Conservation (phyloP, 1,140 invertebrate genomes). For the Leptopilina boulardi region DNA sequence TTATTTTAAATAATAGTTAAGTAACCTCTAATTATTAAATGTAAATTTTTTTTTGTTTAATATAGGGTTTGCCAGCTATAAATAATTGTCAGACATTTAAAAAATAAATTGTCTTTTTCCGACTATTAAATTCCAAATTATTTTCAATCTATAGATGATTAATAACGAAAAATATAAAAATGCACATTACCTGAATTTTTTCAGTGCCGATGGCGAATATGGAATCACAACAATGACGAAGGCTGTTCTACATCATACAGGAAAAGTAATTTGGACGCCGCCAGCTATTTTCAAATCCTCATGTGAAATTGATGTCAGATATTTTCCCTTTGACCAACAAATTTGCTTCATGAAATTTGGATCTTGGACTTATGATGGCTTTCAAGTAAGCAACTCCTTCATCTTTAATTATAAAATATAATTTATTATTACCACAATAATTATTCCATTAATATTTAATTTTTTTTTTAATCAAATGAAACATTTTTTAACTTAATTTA, state of each 20-base stretch:
- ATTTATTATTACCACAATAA: neutral
- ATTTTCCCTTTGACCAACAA: slow-evolving; percentile 98
- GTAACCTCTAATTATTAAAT: too few species aligned
- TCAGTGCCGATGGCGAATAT: slow-evolving; percentile 97
- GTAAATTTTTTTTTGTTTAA: too few species aligned
- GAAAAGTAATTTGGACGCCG: slow-evolving; percentile 93
- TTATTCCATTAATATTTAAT: too few species aligned
- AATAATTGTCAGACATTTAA: too few species aligned
- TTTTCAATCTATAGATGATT: too few species aligned
- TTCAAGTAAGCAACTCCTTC: slow-evolving; percentile 81
- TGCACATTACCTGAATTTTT: slow-evolving; percentile 27
- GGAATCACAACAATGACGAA: slow-evolving; percentile 99
- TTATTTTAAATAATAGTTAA: too few species aligned
- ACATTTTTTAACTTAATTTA: neutral
- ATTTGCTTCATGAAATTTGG: slow-evolving; percentile 98
- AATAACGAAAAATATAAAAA: slow-evolving; percentile 34
- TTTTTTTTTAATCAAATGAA: neutral
- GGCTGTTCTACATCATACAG: slow-evolving; percentile 92
- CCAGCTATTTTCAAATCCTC: slow-evolving; percentile 99
- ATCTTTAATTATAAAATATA: neutral
- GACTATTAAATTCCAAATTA: too few species aligned
- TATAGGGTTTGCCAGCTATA: too few species aligned
- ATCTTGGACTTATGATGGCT: slow-evolving; percentile 98
- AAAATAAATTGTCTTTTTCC: too few species aligned
- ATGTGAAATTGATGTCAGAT: slow-evolving; percentile 96